Base-by-base conservation (phyloP, 2,113 vertebrate species). In the Mirounga angustirostris region DNA sequence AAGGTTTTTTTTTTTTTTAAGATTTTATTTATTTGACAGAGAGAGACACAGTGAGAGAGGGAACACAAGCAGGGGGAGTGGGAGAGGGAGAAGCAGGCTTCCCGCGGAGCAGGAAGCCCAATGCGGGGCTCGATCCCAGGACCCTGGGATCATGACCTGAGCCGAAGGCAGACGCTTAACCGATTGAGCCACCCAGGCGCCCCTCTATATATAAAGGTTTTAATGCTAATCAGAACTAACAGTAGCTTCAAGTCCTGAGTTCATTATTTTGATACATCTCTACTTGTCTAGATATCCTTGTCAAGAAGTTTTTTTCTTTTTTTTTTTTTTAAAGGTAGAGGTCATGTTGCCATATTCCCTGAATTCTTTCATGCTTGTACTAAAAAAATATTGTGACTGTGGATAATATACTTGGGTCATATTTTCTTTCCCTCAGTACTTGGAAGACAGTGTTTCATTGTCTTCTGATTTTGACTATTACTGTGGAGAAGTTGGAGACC, bases 381-480 rank as follows among this genome's bases (percentile, higher is more conserved):
- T 67, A 28, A 21, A 76, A 24, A 74, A 74, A 79, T n/a, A 90
- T 4, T 61, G 7, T 67, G 18, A 26, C 15, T 71, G 8, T 30
- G 54, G 54, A n/a, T 58, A 28, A 71, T 71, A 88, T 80, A 6
- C 67, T 61, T 79, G 65, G 10, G 54, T 93, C 15, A 26, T 19
- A 71, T 65, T 93, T 94, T 89, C 46, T 95, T 92, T 92, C n/a
- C 22, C 40, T 89, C 9, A 21, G 19, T 33, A 30, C 50, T 93
- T 80, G 83, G 54, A 93, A 95, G 46, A 83, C 1, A 52, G 24
- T 11, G 2, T 21, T 76, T 19, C 67, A 63, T 52, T 92, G 59
- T 95, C 87, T 84, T 81, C n/a, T 69, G 33, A 71, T 46, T 96
- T 76, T 59, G 36, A 83, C n/a, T 52, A 11, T 86, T n/a, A 84